Evolutionary conservation across 2,113 vertebrate species (phyloP).

Genomic region (Prochilodus magdalenae): DNA sequence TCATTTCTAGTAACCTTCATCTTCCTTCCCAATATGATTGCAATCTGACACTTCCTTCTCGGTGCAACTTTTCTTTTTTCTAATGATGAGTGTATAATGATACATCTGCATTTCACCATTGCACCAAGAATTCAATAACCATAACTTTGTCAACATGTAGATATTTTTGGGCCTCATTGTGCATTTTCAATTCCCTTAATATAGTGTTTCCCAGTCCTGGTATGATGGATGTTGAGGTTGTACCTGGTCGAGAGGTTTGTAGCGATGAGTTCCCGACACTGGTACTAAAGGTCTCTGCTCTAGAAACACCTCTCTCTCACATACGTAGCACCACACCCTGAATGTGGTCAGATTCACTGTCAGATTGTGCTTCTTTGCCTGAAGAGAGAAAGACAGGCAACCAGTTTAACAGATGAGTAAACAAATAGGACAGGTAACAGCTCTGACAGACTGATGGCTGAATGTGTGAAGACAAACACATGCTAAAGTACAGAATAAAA

Average conservation of each 20-base stretch:
- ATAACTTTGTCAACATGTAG: too few species aligned
- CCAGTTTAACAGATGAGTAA: neutral
- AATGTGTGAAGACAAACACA: neutral
- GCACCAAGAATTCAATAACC: too few species aligned
- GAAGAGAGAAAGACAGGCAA: neutral
- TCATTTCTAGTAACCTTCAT: too few species aligned
- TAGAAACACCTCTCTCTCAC: constrained; percentile 94
- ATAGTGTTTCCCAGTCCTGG: neutral
- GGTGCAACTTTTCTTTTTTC: too few species aligned
- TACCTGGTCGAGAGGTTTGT: constrained; percentile 82
- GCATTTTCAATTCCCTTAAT: too few species aligned
- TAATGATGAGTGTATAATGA: too few species aligned
- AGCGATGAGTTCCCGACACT: constrained; percentile 61
- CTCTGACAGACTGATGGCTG: neutral
- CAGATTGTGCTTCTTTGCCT: constrained; percentile 94
- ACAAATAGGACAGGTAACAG: neutral
- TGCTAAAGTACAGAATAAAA: neutral
- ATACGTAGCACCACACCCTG: constrained; percentile 95
- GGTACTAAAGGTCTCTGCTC: constrained; percentile 79
- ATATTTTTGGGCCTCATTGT: too few species aligned
- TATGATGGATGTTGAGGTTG: neutral
- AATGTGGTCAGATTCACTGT: constrained; percentile 97
- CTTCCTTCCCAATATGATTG: too few species aligned
- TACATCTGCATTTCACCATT: too few species aligned
- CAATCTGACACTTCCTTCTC: too few species aligned